Evolutionary conservation across 2,888 invertebrate species (phyloP).

Genomic region (Thereva unica): DNA sequence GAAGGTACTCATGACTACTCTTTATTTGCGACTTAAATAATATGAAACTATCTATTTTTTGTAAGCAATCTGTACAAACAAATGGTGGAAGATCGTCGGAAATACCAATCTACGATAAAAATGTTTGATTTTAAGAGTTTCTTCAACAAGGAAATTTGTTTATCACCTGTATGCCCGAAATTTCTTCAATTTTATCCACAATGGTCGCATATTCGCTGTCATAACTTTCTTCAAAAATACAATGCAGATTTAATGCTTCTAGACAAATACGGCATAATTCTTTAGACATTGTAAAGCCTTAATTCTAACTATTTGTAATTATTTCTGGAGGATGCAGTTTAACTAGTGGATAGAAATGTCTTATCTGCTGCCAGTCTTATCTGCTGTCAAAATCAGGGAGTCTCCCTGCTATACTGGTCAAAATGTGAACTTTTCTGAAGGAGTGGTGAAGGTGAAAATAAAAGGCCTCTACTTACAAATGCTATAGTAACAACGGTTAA

Average conservation of each 20-base stretch:
- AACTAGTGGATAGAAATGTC: not conserved
- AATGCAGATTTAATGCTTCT: not conserved
- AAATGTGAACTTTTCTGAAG: no score
- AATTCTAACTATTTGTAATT: not conserved
- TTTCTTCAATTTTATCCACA: not conserved
- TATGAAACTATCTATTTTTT: slow-evolving; percentile 7
- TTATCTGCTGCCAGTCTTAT: no score
- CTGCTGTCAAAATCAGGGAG: no score
- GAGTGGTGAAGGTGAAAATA: no score
- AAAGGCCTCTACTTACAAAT: no score
- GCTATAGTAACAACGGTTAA: no score
- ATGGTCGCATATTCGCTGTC: not conserved
- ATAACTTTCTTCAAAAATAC: not conserved
- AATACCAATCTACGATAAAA: not conserved
- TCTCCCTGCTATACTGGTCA: no score
- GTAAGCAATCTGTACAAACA: slow-evolving; percentile 3
- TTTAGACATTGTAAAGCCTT: not conserved
- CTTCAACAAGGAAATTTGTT: no score
- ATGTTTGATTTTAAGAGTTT: no score
- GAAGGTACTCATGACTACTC: not conserved
- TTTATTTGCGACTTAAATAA: slow-evolving; percentile 17
- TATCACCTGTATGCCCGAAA: not conserved
- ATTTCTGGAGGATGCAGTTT: not conserved
- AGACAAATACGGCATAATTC: slow-evolving; percentile 14
- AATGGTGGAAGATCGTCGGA: not conserved